Evolutionary conservation across 1,140 invertebrate genomes (phyloP), one percentile per base, ranked within the genome.

Genomic region (Cheumatopsyche charites): DNA sequence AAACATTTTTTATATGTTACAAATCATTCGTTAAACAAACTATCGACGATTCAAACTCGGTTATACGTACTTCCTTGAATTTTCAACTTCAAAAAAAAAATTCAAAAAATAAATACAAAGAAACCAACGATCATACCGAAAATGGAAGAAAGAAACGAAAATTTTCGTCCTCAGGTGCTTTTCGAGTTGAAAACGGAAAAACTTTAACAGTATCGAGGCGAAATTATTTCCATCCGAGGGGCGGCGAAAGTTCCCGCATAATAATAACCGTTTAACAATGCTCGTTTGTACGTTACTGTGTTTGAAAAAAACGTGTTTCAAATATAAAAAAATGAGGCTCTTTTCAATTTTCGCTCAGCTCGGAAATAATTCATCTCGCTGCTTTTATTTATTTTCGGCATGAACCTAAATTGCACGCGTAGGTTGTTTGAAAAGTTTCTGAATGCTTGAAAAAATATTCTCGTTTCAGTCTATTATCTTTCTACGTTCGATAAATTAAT

Each of bases 191-290:
- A 42, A 68, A 68, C 3, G 29, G 23, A 6, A 68, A 58, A 68
- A 68, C 66, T 68, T 68, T 68, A 68, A 55, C 66, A 43, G 66
- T 68, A 68, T 68, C 66, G 29, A 68, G 47, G 66, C 29, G 29
- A 68, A 68, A 68, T 68, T 55, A 68, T 68, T 68, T 68, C 42
- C 66, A 68, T 45, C 66, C 42, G 15, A 23, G 29, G 21, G 25
- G 17, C 42, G 66, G 25, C 66, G 66, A 68, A 68, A 68, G 66
- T 68, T 68, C 66, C 21, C 43, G 41, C 63, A 47, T 66, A 66
- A 66, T 66, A 58, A 58, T 58, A 58, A 23, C 17, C 23, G 19
- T 58, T 58, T 58, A 58, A 58, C 55, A 58, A 58, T 58, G 55
- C 23, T 17, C 47, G 19, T n/a, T 17, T 52, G 19, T 19, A 52